phyloP scores from a whole-genome alignment of 2,888 invertebrate species.

The Campoplex nolae region DNA sequence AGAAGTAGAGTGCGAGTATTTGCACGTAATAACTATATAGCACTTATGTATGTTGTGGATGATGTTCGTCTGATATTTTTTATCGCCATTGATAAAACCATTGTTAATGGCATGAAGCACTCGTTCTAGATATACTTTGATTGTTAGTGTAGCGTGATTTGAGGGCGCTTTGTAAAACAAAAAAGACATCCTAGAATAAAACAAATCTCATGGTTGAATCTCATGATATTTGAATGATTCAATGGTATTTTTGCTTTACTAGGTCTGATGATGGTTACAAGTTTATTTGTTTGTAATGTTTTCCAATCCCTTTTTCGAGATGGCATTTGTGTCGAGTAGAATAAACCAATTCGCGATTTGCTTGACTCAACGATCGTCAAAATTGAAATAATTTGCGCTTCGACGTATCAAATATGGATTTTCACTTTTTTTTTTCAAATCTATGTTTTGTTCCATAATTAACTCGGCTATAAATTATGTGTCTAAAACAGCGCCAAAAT shows the following conservation, averaged over 20 bases:
- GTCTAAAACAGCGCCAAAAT: not conserved
- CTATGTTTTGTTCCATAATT: not conserved
- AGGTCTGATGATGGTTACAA: not conserved
- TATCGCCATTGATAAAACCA: slow-evolving; percentile 49
- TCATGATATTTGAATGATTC: slow-evolving; percentile 20
- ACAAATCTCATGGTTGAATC: slow-evolving; percentile 15
- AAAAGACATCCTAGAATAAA: slow-evolving; percentile 12
- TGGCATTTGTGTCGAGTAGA: slow-evolving; percentile 25
- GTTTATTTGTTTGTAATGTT: not conserved
- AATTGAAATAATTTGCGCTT: not conserved
- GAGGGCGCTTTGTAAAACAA: not conserved
- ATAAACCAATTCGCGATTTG: slow-evolving; percentile 34
- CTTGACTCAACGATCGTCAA: slow-evolving; percentile 46
- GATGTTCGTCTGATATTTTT: slow-evolving; percentile 48
- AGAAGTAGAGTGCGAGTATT: slow-evolving; percentile 23
- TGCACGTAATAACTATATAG: slow-evolving; percentile 41
- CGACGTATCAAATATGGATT: too few relatives aligned
- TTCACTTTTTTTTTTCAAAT: too few relatives aligned
- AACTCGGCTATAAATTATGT: not conserved
- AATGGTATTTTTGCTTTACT: slow-evolving; percentile 8
- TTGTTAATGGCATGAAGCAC: slow-evolving; percentile 79
- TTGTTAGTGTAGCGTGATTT: slow-evolving; percentile 67
- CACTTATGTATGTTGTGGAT: slow-evolving; percentile 33
- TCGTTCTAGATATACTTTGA: slow-evolving; percentile 69
- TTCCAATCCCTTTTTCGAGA: not conserved